Evolutionary conservation across 1,140 invertebrate genomes (phyloP).

Genomic region (Euura lappo): DNA sequence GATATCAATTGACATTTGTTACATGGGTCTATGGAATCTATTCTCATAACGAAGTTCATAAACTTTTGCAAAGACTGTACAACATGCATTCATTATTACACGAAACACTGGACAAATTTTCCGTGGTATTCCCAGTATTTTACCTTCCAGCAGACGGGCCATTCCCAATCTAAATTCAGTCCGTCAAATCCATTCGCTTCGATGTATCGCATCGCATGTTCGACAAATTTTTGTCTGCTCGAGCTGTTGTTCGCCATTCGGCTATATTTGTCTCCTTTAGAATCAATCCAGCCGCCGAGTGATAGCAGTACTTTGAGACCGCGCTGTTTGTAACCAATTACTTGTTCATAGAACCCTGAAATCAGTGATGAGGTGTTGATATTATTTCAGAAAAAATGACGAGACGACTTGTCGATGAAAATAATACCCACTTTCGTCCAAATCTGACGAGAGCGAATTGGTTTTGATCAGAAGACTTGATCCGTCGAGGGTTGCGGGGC

Average conservation of each 20-base stretch:
- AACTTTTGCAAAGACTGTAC: no score
- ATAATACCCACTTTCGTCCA: conserved; percentile 75
- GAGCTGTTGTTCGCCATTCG: conserved; percentile 77
- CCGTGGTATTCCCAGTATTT: conserved; percentile 14
- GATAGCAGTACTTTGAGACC: conserved; percentile 85
- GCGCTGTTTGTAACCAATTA: conserved; percentile 77
- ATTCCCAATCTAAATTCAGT: conserved; percentile 90
- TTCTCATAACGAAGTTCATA: conserved; percentile 11
- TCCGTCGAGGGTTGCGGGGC: conserved; percentile 85
- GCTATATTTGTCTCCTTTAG: conserved; percentile 84
- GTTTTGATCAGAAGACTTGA: conserved; percentile 79
- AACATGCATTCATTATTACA: conserved; percentile 11
- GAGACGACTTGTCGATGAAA: conserved; percentile 9
- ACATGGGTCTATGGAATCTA: not conserved
- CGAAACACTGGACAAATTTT: not conserved
- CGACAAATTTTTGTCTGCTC: conserved; percentile 74
- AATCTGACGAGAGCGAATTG: conserved; percentile 89
- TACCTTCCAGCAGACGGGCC: conserved; percentile 91
- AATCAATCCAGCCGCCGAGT: conserved; percentile 91
- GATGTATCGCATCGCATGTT: conserved; percentile 77
- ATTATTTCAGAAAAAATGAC: not conserved
- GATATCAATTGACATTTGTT: conserved; percentile 12
- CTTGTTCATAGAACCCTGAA: conserved; percentile 81
- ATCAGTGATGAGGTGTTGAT: conserved; percentile 5
- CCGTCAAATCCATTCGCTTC: conserved; percentile 87